Percentiles rank a stretch among this genome's conserved stretches.
Evolutionary conservation across 2,797 vertebrate species (phyloP).

Genomic region (Pipistrellus pygmaeus): DNA sequence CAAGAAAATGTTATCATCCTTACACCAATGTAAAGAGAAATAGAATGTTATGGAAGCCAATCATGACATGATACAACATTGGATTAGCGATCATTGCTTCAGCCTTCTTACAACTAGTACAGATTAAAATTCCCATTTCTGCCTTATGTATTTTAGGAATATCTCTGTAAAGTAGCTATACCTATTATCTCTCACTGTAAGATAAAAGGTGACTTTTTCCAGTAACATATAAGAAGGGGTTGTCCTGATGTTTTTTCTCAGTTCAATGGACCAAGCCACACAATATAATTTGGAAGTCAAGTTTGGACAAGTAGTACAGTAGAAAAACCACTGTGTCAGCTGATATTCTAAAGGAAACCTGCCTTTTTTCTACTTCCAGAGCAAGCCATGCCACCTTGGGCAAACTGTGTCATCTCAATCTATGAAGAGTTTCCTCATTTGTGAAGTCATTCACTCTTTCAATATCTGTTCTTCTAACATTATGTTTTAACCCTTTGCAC

Average conservation of each 20-base stretch:
- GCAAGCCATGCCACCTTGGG: background rate
- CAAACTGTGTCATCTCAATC: background rate
- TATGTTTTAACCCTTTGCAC: too few relatives aligned
- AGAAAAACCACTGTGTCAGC: background rate
- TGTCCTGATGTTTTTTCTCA: slow-evolving; percentile 1
- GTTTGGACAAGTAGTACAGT: background rate
- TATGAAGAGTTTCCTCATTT: slow-evolving; percentile 5
- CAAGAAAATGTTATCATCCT: slow-evolving; percentile 17
- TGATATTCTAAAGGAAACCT: background rate
- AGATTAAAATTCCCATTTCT: background rate
- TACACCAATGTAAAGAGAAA: background rate
- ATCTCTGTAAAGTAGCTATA: background rate
- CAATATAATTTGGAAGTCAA: slow-evolving; percentile 6
- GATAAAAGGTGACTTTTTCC: background rate
- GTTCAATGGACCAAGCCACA: background rate
- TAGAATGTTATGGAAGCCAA: background rate
- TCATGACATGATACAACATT: background rate
- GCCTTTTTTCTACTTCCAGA: background rate
- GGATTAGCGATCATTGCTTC: background rate
- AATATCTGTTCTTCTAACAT: background rate
- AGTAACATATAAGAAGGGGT: background rate
- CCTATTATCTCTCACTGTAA: slow-evolving; percentile 2
- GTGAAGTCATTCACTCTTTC: slow-evolving; percentile 18
- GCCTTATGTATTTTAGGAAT: background rate
- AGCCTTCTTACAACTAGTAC: background rate